These are phyloP conservation scores for Chanos chanos DNA, from an alignment of 2,797 vertebrate genomes.

Conservation along the genomic window DNA sequence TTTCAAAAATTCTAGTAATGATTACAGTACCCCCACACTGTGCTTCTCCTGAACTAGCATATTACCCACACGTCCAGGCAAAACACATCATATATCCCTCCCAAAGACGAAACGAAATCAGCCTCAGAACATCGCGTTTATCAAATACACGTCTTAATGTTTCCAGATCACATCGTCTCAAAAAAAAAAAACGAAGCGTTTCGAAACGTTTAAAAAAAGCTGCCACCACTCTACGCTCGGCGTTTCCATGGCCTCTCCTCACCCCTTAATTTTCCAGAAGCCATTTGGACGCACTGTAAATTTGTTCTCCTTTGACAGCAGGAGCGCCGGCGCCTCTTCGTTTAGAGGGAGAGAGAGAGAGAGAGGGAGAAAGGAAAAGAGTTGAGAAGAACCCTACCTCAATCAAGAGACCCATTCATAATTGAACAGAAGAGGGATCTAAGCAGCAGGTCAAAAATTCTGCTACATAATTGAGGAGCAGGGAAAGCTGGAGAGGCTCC, in stretches of 20 bases:
- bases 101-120: constrained; percentile 1
- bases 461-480: constrained; percentile 56
- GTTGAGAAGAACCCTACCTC: constrained; percentile 47
- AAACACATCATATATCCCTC: too few relatives aligned
- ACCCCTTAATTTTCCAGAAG: constrained; percentile 28
- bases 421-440: constrained; percentile 52
- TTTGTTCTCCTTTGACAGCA: constrained; percentile 28
- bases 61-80: too few relatives aligned
- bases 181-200: constrained; percentile 5
- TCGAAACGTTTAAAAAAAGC: constrained; percentile 23
- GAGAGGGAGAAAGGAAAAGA: constrained; percentile 28
- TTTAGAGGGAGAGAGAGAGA: constrained; percentile 30
- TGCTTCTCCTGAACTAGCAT: too few relatives aligned
- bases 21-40: too few relatives aligned
- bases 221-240: constrained; percentile 35
- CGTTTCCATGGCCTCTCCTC: constrained; percentile 37
- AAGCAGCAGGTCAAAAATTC: constrained; percentile 56
- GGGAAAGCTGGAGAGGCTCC: constrained; percentile 50
- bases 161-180: constrained; percentile 21
- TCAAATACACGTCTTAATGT: constrained; percentile 37
- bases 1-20: too few relatives aligned
- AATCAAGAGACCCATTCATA: constrained; percentile 55
- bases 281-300: constrained; percentile 24
- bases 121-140: neutral
- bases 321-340: constrained; percentile 41